These are phyloP conservation scores for Paralichthys olivaceus DNA, from an alignment of 2,113 vertebrate genomes.

Conservation along the genomic window DNA sequence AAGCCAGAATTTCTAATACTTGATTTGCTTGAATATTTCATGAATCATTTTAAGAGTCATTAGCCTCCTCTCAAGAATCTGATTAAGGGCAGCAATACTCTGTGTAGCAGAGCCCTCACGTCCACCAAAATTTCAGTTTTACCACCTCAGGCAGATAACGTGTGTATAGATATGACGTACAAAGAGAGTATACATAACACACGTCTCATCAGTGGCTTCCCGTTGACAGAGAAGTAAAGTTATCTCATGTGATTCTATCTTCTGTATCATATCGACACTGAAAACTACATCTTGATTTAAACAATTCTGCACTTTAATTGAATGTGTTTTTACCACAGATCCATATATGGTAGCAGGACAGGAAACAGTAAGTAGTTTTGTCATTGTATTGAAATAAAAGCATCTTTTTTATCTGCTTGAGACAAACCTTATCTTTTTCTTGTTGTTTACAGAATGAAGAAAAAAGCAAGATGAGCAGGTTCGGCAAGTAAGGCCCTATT, in stretches of 20 bases:
- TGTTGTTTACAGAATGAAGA: conserved; percentile 71
- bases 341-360: conserved; percentile 72
- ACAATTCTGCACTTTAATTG: neutral
- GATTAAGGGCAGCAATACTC: neutral
- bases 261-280: neutral
- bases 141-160: neutral
- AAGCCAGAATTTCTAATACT: neutral
- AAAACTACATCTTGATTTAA: neutral
- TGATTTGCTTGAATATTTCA: neutral
- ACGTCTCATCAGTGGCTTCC: neutral
- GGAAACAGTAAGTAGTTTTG: conserved; percentile 54
- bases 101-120: neutral
- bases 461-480: conserved; percentile 61
- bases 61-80: neutral
- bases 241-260: conserved; percentile 1
- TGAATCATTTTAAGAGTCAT: neutral
- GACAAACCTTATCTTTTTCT: conserved; percentile 21
- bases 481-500: conserved; percentile 72
- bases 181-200: neutral
- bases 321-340: conserved; percentile 67
- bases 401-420: neutral
- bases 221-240: neutral
- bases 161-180: neutral
- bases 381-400: neutral
- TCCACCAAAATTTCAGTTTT: no score